Evolutionary conservation across 2,113 vertebrate genomes (phyloP).

Genomic region (Sakesphorus luctuosus): DNA sequence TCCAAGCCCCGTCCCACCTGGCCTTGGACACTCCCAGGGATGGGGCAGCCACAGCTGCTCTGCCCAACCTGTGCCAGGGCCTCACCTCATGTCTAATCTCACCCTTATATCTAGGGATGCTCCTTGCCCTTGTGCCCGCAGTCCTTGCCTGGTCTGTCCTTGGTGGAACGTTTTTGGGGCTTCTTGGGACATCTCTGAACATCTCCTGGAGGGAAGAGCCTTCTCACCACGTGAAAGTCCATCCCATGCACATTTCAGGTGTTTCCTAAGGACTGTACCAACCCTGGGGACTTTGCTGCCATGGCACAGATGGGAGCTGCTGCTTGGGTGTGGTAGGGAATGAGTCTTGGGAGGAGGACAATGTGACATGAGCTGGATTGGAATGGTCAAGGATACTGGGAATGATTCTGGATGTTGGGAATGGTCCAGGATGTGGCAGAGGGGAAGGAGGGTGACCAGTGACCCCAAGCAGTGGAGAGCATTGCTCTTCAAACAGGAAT

Average conservation of each 20-base stretch:
- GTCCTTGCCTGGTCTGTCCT: background rate
- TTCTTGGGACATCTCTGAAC: background rate
- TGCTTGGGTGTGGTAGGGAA: background rate
- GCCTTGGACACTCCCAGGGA: background rate
- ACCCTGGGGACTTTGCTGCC: background rate
- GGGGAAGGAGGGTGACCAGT: background rate
- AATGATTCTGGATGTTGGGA: background rate
- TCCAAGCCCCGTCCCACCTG: background rate
- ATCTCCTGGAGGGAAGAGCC: background rate
- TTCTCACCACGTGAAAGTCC: accelerated
- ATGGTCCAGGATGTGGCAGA: background rate
- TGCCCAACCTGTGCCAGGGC: background rate
- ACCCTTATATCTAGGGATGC: background rate
- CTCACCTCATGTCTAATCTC: background rate
- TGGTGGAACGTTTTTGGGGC: background rate
- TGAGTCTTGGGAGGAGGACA: background rate
- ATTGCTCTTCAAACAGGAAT: background rate
- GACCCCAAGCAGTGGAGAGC: accelerated
- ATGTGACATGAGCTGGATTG: accelerated
- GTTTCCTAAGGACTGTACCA: background rate
- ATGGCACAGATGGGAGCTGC: background rate
- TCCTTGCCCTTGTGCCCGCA: background rate
- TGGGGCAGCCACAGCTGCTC: background rate
- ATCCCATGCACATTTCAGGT: accelerated
- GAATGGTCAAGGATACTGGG: background rate